A percentile compares a stretch with the other conserved stretches of the same genome.
These are phyloP conservation scores for Meiosimyza platycephala DNA, from an alignment of 2,888 invertebrate genomes.

Conservation along the genomic window DNA sequence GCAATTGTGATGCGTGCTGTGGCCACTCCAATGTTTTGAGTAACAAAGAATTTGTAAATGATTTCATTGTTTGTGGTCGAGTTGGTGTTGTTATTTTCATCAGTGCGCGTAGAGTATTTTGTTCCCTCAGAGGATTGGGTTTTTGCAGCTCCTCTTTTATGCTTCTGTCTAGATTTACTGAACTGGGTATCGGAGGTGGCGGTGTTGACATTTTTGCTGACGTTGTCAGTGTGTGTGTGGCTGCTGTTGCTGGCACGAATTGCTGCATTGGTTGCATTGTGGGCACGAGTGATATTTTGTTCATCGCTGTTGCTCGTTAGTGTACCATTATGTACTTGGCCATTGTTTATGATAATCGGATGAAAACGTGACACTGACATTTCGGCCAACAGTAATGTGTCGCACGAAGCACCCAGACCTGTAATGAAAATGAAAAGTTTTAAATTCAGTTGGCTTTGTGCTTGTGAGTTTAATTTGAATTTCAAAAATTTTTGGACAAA, in stretches of 20 bases:
- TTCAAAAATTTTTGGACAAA: background rate
- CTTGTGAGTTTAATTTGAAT: background rate
- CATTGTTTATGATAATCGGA: conserved; percentile 62
- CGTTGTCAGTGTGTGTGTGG: conserved; percentile 43
- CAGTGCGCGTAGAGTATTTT: conserved; percentile 23
- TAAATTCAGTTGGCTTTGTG: background rate
- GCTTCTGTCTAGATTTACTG: conserved; percentile 30
- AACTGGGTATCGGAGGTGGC: conserved; percentile 51
- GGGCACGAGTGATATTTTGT: conserved; percentile 43
- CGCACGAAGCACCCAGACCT: conserved; percentile 78
- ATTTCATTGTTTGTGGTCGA: conserved; percentile 57
- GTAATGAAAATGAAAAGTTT: conserved; percentile 58
- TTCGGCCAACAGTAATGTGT: conserved; percentile 75
- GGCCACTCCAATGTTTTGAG: conserved; percentile 60
- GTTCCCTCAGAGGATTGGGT: conserved; percentile 35
- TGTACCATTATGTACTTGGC: conserved; percentile 58
- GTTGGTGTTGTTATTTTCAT: conserved; percentile 56
- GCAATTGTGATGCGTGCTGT: conserved; percentile 61
- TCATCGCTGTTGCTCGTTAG: conserved; percentile 59
- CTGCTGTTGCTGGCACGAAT: background rate
- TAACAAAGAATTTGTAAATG: conserved; percentile 71
- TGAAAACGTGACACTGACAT: conserved; percentile 70
- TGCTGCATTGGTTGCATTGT: background rate
- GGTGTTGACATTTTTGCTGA: conserved; percentile 40
- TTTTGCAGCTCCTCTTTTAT: conserved; percentile 30